A percentile compares a stretch with the other conserved stretches of the same genome.
Evolutionary conservation across 2,113 vertebrate genomes (phyloP).

Genomic region (Notothenia coriiceps): DNA sequence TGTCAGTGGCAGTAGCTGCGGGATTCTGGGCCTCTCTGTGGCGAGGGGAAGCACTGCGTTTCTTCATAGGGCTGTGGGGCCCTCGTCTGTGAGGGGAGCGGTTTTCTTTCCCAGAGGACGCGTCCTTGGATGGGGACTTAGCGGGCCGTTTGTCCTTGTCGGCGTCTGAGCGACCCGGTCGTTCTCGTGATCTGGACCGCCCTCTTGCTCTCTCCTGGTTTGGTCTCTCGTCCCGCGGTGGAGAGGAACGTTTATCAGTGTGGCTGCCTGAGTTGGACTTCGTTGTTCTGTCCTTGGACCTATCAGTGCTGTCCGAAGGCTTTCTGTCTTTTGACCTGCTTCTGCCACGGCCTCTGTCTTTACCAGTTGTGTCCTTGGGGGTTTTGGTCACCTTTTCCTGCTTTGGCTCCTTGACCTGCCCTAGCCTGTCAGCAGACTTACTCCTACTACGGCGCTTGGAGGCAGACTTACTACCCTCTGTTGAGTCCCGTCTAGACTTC

Average conservation of each 20-base stretch:
- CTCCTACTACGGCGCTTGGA: slow-evolving; percentile 91
- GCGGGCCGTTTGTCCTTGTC: slow-evolving; percentile 92
- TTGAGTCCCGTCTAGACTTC: slow-evolving; percentile 90
- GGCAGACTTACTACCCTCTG: slow-evolving; percentile 87
- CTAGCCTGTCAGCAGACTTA: slow-evolving; percentile 89
- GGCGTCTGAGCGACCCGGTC: slow-evolving; percentile 86
- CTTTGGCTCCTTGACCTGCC: slow-evolving; percentile 84
- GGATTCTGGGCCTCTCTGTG: slow-evolving; percentile 86
- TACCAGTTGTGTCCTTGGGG: slow-evolving; percentile 65
- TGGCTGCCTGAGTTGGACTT: slow-evolving; percentile 87
- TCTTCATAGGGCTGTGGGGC: slow-evolving; percentile 83
- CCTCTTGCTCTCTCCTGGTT: slow-evolving; percentile 72
- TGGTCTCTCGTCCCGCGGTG: slow-evolving; percentile 71
- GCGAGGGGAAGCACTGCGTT: slow-evolving; percentile 91
- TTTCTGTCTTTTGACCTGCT: slow-evolving; percentile 93
- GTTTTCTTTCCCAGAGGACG: slow-evolving; percentile 97
- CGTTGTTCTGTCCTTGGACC: slow-evolving; percentile 88
- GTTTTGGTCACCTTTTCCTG: slow-evolving; percentile 90
- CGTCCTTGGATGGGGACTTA: slow-evolving; percentile 97
- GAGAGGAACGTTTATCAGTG: slow-evolving; percentile 74
- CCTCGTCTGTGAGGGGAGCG: slow-evolving; percentile 90
- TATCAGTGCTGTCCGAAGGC: slow-evolving; percentile 88
- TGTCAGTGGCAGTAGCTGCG: slow-evolving; percentile 82
- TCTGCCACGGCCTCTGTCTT: slow-evolving; percentile 77
- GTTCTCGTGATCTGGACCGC: slow-evolving; percentile 88